phyloP scores from a whole-genome alignment of 2,888 invertebrate species.

The Oxytorus armatus region DNA sequence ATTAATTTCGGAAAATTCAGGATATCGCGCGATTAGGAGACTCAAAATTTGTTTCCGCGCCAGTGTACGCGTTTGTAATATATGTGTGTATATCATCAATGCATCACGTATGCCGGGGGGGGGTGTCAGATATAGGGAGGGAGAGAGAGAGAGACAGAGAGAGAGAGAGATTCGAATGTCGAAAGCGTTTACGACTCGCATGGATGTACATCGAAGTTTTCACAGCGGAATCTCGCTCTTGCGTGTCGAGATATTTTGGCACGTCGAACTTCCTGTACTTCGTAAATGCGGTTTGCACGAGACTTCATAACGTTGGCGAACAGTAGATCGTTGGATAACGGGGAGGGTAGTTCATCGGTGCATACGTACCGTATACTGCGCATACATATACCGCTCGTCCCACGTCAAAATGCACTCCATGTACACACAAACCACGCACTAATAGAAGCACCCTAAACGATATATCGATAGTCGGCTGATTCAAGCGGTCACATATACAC shows the following conservation, averaged over 20 bases:
- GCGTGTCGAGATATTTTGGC: constrained; percentile 42
- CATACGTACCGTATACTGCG: background rate
- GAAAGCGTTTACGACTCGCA: constrained; percentile 8
- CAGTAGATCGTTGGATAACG: constrained; percentile 13
- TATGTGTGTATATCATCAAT: background rate
- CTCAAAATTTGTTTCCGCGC: constrained; percentile 25
- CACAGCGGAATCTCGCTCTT: constrained; percentile 28
- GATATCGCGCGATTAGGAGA: constrained; percentile 22
- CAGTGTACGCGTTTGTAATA: background rate
- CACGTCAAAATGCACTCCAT: constrained; percentile 21
- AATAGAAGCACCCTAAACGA: constrained; percentile 24
- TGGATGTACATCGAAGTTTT: constrained; percentile 28
- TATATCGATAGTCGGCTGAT: constrained; percentile 25
- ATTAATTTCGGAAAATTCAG: constrained; percentile 53
- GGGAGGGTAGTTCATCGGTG: constrained; percentile 22
- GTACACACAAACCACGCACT: constrained; percentile 24
- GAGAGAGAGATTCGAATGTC: constrained; percentile 13
- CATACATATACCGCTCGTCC: background rate
- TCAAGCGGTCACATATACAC: constrained; percentile 18
- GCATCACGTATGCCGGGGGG: constrained; percentile 12
- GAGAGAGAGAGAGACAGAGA: constrained; percentile 22
- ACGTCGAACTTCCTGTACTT: constrained; percentile 32
- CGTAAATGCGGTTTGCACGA: constrained; percentile 4
- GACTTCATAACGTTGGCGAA: background rate
- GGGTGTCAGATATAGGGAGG: constrained; percentile 23